Base-by-base conservation (phyloP, 2,113 vertebrate genomes). In the Numida meleagris region DNA sequence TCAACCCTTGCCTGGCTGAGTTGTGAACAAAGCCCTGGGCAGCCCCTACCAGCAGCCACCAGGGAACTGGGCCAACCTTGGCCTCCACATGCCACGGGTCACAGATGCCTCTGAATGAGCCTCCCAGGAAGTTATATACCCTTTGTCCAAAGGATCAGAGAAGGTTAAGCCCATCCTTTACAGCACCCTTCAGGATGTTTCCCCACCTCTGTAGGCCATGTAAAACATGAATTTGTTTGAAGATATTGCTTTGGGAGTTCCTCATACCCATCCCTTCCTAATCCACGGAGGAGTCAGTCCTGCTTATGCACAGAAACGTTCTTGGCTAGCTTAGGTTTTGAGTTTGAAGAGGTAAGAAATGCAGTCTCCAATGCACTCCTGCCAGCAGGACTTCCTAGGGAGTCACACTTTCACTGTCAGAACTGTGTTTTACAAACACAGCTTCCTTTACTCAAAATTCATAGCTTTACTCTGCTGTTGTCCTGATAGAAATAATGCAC, bases 61-160 rank as follows among this genome's bases (percentile, higher is more conserved):
- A 38, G n/a, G 33, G 40, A 9, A 40, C 7, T 11, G 5, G 2
- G 8, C 0, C 1, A n/a, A 12, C 27, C n/a, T 21, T 0, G 0
- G 14, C 10, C 18, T 38, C 45, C 46, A 9, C 43, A 8, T 45
- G 16, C 23, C 25, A 4, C 0, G 72, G 43, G 12, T 11, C 27
- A 21, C 53, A 58, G 19, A 33, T 86, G 29, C 9, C 45, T 36
- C 70, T 74, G 70, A 48, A 51, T 25, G 19, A 55, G 3, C 16
- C 16, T 46, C 73, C 61, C 42, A 29, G 46, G 19, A 89, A 59
- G 29, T 11, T 59, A 20, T 33, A 45, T 46, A 12, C 24, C 13
- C 13, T 75, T 62, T 31, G 6, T 45, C 38, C 34, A 68, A 48
- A 50, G 45, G 16, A 55, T 27, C 33, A 40, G 34, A 50, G 15